Evolutionary conservation across 2,113 vertebrate species (phyloP), one percentile per base, ranked within the genome.

Genomic region (Scalopus aquaticus): DNA sequence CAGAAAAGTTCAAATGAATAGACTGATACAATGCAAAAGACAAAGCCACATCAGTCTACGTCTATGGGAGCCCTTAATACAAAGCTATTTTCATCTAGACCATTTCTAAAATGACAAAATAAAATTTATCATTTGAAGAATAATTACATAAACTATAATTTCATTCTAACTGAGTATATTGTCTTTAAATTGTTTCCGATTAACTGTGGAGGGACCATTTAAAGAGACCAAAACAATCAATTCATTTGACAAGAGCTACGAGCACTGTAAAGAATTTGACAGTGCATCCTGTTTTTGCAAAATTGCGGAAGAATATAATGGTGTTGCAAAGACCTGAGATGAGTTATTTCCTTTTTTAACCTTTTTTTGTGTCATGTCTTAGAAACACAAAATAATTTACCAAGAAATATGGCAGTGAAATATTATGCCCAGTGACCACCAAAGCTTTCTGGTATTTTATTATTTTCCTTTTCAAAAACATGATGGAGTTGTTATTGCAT

Each of bases 61-160:
- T 82, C 73, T 93, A 85, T 37, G 39, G 49, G 74, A 76, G 15
- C 81, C 32, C 74, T n/a, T 86, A 93, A 44, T 80, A 69, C 35
- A 85, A 92, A 95, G 37, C 6, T 82, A 39, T 89, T 94, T n/a
- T 93, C 70, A 90, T 87, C 56, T 16, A 74, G 39, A 44, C 3
- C 42, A 70, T 60, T 90, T 96, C 90, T 70, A 54, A 96, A 94
- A 78, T 91, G 82, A 89, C 42, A 94, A 83, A 84, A 35, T 79
- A 39, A 89, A 93, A 95, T 94, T 74, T 86, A 89, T 93, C 90
- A 86, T 32, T 91, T 94, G 65, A 94, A 94, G 95, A 88, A 51
- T 39, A 94, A 88, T 94, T 60, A 30, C 24, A 92, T 56, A 89
- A 88, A 94, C 86, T 91, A 49, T 89, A 84, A 84, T 83, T 91